Base-by-base conservation (phyloP, 1,140 invertebrate genomes). In the Papilio polytes region DNA sequence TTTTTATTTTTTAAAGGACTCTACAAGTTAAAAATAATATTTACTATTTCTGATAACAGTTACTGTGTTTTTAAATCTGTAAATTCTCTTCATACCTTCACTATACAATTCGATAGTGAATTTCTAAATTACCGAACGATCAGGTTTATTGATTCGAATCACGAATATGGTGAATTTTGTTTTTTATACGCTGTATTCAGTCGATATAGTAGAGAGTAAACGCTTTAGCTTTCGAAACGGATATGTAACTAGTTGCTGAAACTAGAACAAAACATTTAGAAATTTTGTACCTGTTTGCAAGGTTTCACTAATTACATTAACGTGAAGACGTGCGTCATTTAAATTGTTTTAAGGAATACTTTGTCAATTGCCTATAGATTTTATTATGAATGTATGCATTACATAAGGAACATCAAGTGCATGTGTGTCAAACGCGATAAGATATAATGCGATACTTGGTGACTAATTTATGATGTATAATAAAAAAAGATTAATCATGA, bases 231-330 rank as follows among this genome's bases (percentile, higher is more conserved):
- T 78, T 78, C 77, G 15, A 78, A 78, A 59, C 77, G 77, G 77
- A 78, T 78, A 78, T 59, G 56, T 44, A 78, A 78, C 77, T 78
- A 66, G 53, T 78, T 78, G 36, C 77, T 78, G 77, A 78, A 78
- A 78, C 77, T 78, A 26, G 77, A 78, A 78, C 77, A 59, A 78
- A 66, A 78, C 56, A 78, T 78, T 78, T 59, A 78, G 77, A 78
- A 78, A 78, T 66, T 78, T 66, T 26, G 56, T 26, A 66, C 18
- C 36, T n/a, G 77, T 66, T 41, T 20, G 56, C n/a, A 66, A 78
- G 36, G 10, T 78, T 66, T 66, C 26, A 78, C 56, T 66, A 48
- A 48, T 13, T 48, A 48, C 13, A 13, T 48, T 48, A 41, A 66
- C 77, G 20, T n/a, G 22, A 66, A 78, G 46, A 26, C 41, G 74